phyloP scores from a whole-genome alignment of 2,797 vertebrate species.

The Xiphorhynchus erythropygius region DNA sequence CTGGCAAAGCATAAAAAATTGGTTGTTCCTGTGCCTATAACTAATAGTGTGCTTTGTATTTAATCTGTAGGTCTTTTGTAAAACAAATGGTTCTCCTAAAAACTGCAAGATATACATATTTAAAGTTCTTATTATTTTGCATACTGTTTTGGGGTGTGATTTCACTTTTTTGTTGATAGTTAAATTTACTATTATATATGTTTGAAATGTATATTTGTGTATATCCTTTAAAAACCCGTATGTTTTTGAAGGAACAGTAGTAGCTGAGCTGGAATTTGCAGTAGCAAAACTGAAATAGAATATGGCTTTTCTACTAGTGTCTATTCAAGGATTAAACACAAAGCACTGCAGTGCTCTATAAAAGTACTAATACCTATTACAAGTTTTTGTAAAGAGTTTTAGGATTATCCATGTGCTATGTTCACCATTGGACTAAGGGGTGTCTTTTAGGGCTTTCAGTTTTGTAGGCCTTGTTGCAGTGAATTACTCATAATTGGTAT shows the following conservation, averaged over 20 bases:
- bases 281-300: background rate
- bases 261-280: background rate
- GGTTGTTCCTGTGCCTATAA: conserved; percentile 43
- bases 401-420: background rate
- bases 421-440: background rate
- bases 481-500: conserved; percentile 30
- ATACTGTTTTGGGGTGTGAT: background rate
- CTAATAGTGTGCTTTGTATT: conserved; percentile 2
- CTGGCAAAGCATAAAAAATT: conserved; percentile 59
- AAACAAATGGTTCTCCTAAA: conserved; percentile 57
- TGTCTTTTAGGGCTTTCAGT: background rate
- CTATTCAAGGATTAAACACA: background rate
- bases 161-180: background rate
- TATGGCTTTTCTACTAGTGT: background rate
- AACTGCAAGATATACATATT: conserved; percentile 13
- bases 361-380: background rate
- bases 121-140: background rate
- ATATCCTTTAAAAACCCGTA: background rate
- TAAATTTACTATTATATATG: background rate
- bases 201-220: background rate
- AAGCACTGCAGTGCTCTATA: background rate
- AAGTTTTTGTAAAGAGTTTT: background rate
- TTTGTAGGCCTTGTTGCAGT: background rate
- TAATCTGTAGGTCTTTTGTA: conserved; percentile 38
- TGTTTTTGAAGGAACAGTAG: background rate